Percentiles rank a stretch among this genome's conserved stretches.
Conservation (phyloP, 2,888 invertebrate genomes). For the Synanthedon andrenaeformis region DNA sequence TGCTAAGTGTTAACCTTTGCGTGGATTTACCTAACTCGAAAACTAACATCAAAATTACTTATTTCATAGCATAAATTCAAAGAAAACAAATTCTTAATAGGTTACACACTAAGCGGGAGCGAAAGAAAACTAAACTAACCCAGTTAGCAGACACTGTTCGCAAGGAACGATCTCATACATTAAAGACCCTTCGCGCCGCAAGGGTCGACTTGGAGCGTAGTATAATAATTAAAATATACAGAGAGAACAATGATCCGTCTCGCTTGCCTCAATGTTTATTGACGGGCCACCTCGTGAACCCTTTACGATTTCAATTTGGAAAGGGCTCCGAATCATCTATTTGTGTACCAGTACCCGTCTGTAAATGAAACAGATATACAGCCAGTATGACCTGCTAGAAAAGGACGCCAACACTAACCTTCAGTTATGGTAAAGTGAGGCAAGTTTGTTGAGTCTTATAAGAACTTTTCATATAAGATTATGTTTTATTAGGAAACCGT, state of each 20-base stretch:
- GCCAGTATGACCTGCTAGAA: constrained; percentile 2
- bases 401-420: constrained; percentile 10
- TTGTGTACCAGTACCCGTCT: background rate
- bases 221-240: constrained; percentile 63
- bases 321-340: constrained; percentile 21
- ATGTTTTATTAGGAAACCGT: constrained; percentile 11
- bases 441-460: constrained; percentile 16
- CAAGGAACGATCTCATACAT: constrained; percentile 23
- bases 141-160: background rate
- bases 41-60: too few relatives aligned
- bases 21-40: too few relatives aligned
- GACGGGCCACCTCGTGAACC: constrained; percentile 42
- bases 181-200: constrained; percentile 27
- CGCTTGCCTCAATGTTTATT: constrained; percentile 56
- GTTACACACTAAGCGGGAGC: background rate
- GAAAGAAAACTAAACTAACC: background rate
- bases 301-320: constrained; percentile 59
- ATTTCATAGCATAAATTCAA: too few relatives aligned
- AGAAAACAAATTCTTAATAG: background rate
- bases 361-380: constrained; percentile 5
- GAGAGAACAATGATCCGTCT: constrained; percentile 59
- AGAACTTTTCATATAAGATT: constrained; percentile 14
- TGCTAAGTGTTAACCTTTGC: too few relatives aligned
- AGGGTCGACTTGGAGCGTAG: constrained; percentile 34
- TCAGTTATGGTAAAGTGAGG: constrained; percentile 14